A percentile compares a stretch with the other conserved stretches of the same genome.
These are phyloP conservation scores for Zosterops japonicus DNA, from an alignment of 2,113 vertebrate genomes.

Conservation along the genomic window DNA sequence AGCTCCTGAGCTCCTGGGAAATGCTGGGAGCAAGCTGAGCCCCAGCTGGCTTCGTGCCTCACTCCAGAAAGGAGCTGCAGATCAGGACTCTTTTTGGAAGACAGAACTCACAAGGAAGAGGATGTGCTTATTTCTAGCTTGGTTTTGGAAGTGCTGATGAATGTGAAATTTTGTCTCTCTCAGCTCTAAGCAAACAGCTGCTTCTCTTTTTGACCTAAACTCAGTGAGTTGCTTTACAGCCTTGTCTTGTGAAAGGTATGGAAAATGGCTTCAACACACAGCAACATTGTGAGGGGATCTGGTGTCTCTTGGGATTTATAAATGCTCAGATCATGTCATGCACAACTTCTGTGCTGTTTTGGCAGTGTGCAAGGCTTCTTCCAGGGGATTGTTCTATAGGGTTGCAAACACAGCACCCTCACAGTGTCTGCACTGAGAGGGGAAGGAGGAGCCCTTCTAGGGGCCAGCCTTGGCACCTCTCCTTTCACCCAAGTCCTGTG, in stretches of 20 bases:
- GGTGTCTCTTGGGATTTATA: not conserved
- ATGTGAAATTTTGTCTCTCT: not conserved
- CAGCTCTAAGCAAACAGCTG: not conserved
- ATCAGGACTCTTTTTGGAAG: not conserved
- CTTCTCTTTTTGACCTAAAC: not conserved
- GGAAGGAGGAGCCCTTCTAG: not conserved
- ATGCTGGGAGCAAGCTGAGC: not conserved
- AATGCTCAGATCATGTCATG: not conserved
- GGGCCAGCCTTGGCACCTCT: not conserved
- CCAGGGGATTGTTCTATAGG: not conserved
- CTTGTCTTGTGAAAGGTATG: not conserved
- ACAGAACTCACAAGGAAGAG: not conserved
- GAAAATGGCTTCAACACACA: not conserved
- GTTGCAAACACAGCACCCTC: not conserved
- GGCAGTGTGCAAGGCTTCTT: not conserved
- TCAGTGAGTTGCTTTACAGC: not conserved
- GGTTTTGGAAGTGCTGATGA: not conserved
- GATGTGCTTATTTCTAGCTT: not conserved
- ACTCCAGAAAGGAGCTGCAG: not conserved
- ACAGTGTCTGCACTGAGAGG: not conserved
- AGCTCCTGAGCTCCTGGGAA: not conserved
- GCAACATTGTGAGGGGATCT: accelerated
- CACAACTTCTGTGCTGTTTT: not conserved
- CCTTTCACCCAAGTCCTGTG: not conserved
- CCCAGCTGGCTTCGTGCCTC: not conserved